Evolutionary conservation across 2,797 vertebrate genomes (phyloP), one percentile per base, ranked within the genome.

Genomic region (Syngnathus acus): DNA sequence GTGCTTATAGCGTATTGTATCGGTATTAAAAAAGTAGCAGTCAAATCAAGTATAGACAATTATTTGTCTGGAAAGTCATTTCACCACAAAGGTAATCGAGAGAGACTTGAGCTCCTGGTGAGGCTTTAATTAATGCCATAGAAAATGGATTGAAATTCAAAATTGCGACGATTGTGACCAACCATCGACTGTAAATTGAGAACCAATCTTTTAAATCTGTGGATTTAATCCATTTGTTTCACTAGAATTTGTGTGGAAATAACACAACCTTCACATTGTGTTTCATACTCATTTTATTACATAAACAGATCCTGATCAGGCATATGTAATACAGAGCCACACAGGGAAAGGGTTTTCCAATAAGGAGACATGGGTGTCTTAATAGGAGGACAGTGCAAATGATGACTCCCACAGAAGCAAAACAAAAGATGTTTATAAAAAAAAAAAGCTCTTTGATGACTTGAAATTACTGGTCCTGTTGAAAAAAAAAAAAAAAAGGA

Each of bases 251-350:
- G 37, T 60, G 38, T 60, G 37, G 17, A 40, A 40, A 26, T 9
- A 45, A 23, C 37, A 62, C 6, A 45, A 45, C 6, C 42, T 8
- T 45, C 48, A 26, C 16, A 19, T 51, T n/a, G n/a, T 43, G n/a
- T 68, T 38, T 73, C 14, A 61, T 69, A 45, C 78, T 74, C 39
- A 66, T 89, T 90, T 90, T 89, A 92, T 90, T 90, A 88, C 86
- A 89, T 37, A 57, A 57, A 57, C 72, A 84, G 71, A 81, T 82
- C 73, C 66, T 72, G 64, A 86, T n/a, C 55, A 58, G 6, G 11
- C 23, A 58, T 70, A 78, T 68, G 75, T 66, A 81, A 62, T n/a
- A 82, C 72, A 75, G 65, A 74, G 65, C 64, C 73, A 78, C 65
- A 43, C 45, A 62, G 3, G 65, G 71, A 70, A 69, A 68, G 68